Percentiles rank a stretch among this genome's conserved stretches.
Evolutionary conservation across 2,113 vertebrate genomes (phyloP).

Genomic region (Anarrhichthys ocellatus): DNA sequence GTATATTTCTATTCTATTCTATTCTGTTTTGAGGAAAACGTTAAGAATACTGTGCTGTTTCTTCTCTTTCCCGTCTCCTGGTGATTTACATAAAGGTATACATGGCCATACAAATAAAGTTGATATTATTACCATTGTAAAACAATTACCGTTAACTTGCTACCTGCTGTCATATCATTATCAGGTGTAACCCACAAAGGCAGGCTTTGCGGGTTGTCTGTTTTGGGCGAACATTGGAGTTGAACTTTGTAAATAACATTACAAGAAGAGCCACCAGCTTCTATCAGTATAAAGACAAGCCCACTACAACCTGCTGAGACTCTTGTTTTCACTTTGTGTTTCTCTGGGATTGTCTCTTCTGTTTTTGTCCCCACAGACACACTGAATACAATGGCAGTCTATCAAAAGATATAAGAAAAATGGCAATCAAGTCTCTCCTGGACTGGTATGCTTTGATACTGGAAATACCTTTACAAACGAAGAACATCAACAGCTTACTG

Average conservation of each 20-base stretch:
- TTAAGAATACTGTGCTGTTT: no score
- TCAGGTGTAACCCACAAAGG: background rate
- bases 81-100: no score
- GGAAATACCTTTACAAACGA: constrained; percentile 25
- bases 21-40: no score
- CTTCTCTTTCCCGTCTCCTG: background rate
- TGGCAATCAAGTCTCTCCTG: background rate
- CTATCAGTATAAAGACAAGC: background rate
- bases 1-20: no score
- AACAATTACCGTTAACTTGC: background rate
- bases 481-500: constrained; percentile 19
- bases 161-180: background rate
- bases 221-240: background rate
- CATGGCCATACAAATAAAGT: background rate
- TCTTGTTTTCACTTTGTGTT: background rate
- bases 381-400: background rate
- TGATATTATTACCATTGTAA: background rate
- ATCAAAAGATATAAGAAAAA: background rate
- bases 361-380: background rate
- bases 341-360: background rate
- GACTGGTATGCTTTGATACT: constrained; percentile 26
- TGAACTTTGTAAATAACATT: background rate
- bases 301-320: constrained; percentile 2
- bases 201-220: background rate
- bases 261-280: background rate